A percentile compares a stretch with the other conserved stretches of the same genome.
These are phyloP conservation scores for Amazona vittata DNA, from an alignment of 2,113 vertebrate species.

Conservation along the genomic window DNA sequence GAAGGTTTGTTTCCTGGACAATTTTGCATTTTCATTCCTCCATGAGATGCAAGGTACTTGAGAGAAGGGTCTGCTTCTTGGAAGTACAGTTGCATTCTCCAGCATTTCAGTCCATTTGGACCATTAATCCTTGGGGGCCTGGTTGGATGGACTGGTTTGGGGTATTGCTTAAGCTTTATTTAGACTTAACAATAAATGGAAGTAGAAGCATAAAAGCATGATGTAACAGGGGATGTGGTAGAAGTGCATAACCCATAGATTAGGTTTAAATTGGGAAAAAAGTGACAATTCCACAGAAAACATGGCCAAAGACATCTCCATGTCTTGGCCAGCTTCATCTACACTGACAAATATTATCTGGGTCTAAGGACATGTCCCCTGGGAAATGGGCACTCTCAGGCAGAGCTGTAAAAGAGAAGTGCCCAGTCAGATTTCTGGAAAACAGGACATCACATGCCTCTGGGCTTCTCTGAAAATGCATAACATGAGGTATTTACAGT, in stretches of 20 bases:
- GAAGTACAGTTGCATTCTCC: not conserved
- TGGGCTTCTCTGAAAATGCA: not conserved
- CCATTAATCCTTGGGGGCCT: not conserved
- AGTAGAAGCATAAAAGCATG: not conserved
- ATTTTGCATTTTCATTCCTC: not conserved
- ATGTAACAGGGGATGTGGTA: not conserved
- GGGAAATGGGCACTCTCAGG: not conserved
- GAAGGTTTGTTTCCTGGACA: not conserved
- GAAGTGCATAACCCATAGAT: not conserved
- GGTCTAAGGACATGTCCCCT: not conserved
- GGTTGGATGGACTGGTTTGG: not conserved
- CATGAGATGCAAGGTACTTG: not conserved
- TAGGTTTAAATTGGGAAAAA: not conserved
- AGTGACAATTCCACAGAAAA: not conserved
- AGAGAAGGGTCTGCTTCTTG: not conserved
- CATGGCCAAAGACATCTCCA: not conserved
- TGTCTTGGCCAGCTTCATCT: not conserved
- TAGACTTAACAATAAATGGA: not conserved
- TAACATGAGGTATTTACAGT: not conserved
- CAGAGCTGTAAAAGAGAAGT: not conserved
- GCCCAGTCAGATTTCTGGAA: not conserved
- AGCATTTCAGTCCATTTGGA: not conserved
- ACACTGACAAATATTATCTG: not conserved
- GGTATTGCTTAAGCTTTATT: not conserved
- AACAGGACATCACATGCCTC: not conserved